phyloP scores from a whole-genome alignment of 2,888 invertebrate genomes.

The Brachycybe producta region DNA sequence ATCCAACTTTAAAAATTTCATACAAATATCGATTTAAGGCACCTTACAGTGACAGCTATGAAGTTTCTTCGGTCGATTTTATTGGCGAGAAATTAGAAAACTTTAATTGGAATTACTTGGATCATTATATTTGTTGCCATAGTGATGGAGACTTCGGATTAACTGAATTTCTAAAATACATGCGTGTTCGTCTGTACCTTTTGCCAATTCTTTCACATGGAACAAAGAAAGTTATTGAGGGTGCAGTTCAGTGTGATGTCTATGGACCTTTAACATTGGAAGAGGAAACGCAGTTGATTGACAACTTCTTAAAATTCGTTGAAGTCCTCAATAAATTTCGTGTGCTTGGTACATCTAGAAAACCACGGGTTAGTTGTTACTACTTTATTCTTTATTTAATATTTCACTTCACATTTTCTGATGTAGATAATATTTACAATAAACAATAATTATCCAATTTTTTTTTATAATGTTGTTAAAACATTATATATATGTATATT shows the following conservation, averaged over 20 bases:
- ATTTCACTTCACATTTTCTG: not conserved
- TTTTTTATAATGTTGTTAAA: too few species aligned
- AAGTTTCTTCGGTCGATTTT: conserved; percentile 87
- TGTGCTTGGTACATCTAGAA: conserved; percentile 50
- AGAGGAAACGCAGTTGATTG: conserved; percentile 29
- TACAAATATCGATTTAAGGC: conserved; percentile 86
- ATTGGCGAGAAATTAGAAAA: conserved; percentile 88
- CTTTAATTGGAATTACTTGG: conserved; percentile 95
- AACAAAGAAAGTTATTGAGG: conserved; percentile 51
- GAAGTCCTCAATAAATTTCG: conserved; percentile 81
- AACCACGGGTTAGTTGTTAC: conserved; percentile 63
- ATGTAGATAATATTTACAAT: not conserved
- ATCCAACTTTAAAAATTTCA: conserved; percentile 80
- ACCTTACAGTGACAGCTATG: conserved; percentile 81
- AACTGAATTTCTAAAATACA: conserved; percentile 77
- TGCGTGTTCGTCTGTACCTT: conserved; percentile 80
- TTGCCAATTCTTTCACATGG: conserved; percentile 68
- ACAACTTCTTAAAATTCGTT: conserved; percentile 46
- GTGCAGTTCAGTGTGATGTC: conserved; percentile 61
- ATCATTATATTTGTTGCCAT: conserved; percentile 88
- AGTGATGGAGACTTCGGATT: conserved; percentile 83
- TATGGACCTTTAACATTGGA: conserved; percentile 52
- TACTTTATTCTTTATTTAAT: too few species aligned
- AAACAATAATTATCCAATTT: not conserved
- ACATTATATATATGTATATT: too few species aligned